These are phyloP conservation scores for Tetheella fluctuosa DNA, from an alignment of 2,888 invertebrate genomes.

Conservation along the genomic window DNA sequence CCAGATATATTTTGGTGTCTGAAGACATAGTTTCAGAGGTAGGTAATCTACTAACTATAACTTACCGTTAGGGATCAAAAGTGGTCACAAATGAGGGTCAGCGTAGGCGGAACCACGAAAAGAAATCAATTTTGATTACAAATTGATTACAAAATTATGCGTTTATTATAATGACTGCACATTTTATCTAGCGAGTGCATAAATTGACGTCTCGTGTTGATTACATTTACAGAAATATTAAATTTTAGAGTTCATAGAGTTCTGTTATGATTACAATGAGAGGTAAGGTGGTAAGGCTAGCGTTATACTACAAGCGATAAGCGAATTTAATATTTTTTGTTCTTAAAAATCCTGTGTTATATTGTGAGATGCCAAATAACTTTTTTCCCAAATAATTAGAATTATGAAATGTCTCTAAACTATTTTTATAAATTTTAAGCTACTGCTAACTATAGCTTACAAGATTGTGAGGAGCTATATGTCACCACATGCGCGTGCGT, in stretches of 20 bases:
- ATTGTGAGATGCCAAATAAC: no score
- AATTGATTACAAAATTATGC: not conserved
- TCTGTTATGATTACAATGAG: not conserved
- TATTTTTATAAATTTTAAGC: no score
- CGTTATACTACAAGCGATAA: not conserved
- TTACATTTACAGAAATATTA: not conserved
- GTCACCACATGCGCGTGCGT: not conserved
- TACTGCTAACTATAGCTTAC: not conserved
- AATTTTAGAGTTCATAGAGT: not conserved
- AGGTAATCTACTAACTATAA: not conserved
- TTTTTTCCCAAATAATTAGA: no score
- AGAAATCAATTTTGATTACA: not conserved
- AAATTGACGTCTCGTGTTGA: not conserved
- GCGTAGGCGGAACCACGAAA: not conserved
- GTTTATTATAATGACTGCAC: not conserved
- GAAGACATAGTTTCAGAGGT: no score
- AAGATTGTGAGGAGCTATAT: not conserved
- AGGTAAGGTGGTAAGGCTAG: not conserved
- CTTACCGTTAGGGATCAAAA: not conserved
- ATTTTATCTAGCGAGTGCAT: slow-evolving; percentile 2
- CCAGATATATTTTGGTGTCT: no score
- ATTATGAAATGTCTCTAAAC: no score
- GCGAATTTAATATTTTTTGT: not conserved
- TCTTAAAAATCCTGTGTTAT: no score
- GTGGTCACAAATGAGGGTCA: not conserved